Base-by-base conservation (phyloP, 2,888 invertebrate genomes). In the Coecobrya sp. region DNA sequence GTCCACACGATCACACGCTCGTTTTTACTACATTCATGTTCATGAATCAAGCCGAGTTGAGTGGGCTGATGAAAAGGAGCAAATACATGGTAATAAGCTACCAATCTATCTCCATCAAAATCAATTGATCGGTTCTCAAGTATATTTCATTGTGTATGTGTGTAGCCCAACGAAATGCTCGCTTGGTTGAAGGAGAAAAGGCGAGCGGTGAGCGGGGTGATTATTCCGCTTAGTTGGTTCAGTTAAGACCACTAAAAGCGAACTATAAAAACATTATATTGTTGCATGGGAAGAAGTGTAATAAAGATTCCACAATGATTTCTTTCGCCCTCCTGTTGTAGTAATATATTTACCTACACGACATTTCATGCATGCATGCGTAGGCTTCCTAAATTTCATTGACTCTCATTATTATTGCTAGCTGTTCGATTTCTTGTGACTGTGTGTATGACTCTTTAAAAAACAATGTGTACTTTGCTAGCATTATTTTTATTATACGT, bases 41-140 rank as follows among this genome's bases (percentile, higher is more conserved):
- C 55, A 86, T 76, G 86, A 86, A 86, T 86, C 86, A 59, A 86
- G 73, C 86, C 25, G 76, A 76, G 76, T 76, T 76, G 76, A 86
- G 86, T 86, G 55, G 73, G 86, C 59, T 73, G 86, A 65, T 68
- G 85, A 86, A 86, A 73, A 86, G 76, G 86, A 73, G 59, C 62
- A 86, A 76, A 86, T 76, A 76, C 76, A 76, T 76, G 76, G 76
- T 70, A 82, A 82, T 91, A 86, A 86, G 86, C 91, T 86, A 68
- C 91, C 79, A 81, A 91, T 91, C 62, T 86, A 91, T 91, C 91
- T 91, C 81, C 70, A 86, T 91, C 86, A 86, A 81, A 76, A 91
- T 76, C 86, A 81, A 91, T 91, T 91, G 86, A 76, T 76, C 79
- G 42, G 59, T 85, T 82, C 62, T 49, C 76, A 76, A 45, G 76